Percentiles rank a stretch among this genome's conserved stretches.
phyloP scores from a whole-genome alignment of 2,113 vertebrate genomes.

The Grus americana region DNA sequence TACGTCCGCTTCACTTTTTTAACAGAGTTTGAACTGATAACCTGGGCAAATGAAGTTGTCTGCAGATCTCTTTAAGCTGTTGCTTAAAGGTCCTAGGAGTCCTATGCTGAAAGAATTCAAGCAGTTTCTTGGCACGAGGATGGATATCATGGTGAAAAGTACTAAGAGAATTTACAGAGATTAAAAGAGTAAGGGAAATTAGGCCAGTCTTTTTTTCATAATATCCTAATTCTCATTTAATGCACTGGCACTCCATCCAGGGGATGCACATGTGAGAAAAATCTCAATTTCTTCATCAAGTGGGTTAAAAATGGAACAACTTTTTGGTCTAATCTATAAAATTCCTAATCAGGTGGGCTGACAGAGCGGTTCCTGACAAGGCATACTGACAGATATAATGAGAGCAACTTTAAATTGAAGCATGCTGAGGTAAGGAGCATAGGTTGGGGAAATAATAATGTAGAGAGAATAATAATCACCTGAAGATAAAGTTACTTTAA shows the following conservation, averaged over 20 bases:
- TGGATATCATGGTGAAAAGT: background rate
- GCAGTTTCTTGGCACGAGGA: background rate
- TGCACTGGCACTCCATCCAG: background rate
- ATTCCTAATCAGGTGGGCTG: background rate
- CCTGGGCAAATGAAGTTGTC: background rate
- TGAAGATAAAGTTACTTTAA: slow-evolving; percentile 25
- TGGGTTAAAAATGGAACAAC: background rate
- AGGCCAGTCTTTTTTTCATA: background rate
- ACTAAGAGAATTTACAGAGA: background rate
- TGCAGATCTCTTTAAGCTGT: background rate
- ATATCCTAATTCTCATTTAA: background rate
- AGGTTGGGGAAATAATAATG: slow-evolving; percentile 15
- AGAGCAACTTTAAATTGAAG: slow-evolving; percentile 16
- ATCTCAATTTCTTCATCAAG: background rate
- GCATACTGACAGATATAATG: slow-evolving; percentile 17
- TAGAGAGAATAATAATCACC: background rate
- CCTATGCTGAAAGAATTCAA: background rate
- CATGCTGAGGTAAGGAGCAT: background rate
- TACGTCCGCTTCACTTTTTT: background rate
- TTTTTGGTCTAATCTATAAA: background rate
- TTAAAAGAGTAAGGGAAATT: background rate
- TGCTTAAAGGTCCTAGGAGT: background rate
- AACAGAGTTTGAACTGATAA: background rate
- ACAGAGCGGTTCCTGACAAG: background rate
- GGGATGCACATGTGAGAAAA: background rate